phyloP scores from a whole-genome alignment of 2,888 invertebrate species.

The Euproctis similis region DNA sequence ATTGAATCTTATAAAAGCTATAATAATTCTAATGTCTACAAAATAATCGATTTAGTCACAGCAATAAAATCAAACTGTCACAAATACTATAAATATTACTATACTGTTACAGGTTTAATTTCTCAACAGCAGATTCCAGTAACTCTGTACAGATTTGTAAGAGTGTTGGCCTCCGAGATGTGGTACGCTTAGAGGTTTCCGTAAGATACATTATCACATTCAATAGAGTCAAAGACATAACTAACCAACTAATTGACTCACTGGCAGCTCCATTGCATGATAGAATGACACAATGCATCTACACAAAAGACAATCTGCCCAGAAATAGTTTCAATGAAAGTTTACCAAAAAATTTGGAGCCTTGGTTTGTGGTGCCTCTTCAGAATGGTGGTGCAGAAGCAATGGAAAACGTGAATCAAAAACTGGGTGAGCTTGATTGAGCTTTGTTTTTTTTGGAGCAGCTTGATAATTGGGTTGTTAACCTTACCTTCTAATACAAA shows the following conservation, averaged over 20 bases:
- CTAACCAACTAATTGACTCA: conserved; percentile 49
- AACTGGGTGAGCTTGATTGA: conserved; percentile 75
- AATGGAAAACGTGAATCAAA: conserved; percentile 85
- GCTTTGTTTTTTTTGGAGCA: too few species aligned
- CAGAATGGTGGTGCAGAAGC: conserved; percentile 84
- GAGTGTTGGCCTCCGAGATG: conserved; percentile 84
- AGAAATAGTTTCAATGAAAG: conserved; percentile 80
- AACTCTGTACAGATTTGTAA: conserved; percentile 96
- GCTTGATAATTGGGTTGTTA: too few species aligned
- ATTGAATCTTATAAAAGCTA: neutral
- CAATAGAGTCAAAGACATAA: conserved; percentile 41
- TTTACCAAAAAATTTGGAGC: conserved; percentile 77
- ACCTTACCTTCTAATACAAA: neutral
- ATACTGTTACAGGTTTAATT: conserved; percentile 82
- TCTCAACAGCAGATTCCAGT: conserved; percentile 96
- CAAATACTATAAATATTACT: neutral
- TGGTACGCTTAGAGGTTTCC: conserved; percentile 88
- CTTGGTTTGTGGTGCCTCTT: conserved; percentile 91
- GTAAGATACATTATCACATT: conserved; percentile 83
- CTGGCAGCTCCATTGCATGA: conserved; percentile 85
- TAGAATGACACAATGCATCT: conserved; percentile 94
- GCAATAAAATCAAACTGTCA: neutral
- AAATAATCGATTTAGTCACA: too few species aligned
- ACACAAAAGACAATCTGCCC: conserved; percentile 79
- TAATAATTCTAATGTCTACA: too few species aligned